Conservation (phyloP, 1,140 invertebrate genomes). For the Drosophila lacteicornis region DNA sequence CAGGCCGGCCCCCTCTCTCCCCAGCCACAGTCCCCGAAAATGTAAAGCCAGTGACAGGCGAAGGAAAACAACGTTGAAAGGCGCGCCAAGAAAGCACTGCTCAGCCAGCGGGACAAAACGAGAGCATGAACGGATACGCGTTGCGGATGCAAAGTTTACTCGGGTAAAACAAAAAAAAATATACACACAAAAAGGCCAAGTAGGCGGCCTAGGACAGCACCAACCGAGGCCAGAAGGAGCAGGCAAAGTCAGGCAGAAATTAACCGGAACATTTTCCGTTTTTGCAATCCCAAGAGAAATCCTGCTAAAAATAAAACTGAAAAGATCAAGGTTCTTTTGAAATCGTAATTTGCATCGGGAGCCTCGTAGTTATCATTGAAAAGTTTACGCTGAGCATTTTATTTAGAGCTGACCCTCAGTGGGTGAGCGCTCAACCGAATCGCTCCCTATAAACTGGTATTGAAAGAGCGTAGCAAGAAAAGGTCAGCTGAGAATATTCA, state of each 20-base stretch:
- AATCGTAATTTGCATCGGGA: neutral
- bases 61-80: slow-evolving; percentile 62
- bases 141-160: slow-evolving; percentile 80
- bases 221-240: slow-evolving; percentile 11
- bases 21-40: slow-evolving; percentile 11
- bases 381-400: neutral
- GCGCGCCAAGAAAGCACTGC: slow-evolving; percentile 58
- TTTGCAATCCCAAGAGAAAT: neutral
- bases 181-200: slow-evolving; percentile 9
- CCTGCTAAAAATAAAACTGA: neutral
- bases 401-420: neutral
- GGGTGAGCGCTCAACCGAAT: no score
- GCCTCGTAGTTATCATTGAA: neutral
- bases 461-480: neutral
- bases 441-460: neutral
- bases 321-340: neutral
- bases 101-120: slow-evolving; percentile 67
- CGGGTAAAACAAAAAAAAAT: slow-evolving; percentile 47
- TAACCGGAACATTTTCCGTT: slow-evolving; percentile 47
- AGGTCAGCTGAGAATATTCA: neutral
- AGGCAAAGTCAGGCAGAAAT: slow-evolving; percentile 62
- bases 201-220: slow-evolving; percentile 13
- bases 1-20: slow-evolving; percentile 16
- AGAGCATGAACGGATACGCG: slow-evolving; percentile 77
- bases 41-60: slow-evolving; percentile 63